phyloP scores from a whole-genome alignment of 2,888 invertebrate genomes.

The Leptopilina myrica region DNA sequence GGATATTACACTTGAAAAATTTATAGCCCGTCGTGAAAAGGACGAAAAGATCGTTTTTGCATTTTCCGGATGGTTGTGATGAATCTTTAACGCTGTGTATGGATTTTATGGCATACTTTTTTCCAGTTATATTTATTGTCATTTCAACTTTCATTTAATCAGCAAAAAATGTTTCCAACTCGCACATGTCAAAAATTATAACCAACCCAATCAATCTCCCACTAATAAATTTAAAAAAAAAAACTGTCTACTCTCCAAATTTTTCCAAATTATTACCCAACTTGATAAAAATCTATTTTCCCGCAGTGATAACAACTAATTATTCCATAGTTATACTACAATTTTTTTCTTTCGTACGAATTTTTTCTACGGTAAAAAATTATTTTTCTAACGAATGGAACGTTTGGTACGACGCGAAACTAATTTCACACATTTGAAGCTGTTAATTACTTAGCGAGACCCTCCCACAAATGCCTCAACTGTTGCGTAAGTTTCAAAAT shows the following conservation, averaged over 20 bases:
- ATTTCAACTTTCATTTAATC: conserved; percentile 31
- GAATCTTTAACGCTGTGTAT: conserved; percentile 39
- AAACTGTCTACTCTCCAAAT: too few relatives aligned
- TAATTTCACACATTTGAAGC: conserved; percentile 59
- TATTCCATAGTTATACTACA: too few relatives aligned
- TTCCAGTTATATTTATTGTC: conserved; percentile 18
- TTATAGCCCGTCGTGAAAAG: conserved; percentile 56
- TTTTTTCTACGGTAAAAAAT: neutral
- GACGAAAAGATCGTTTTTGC: conserved; percentile 56
- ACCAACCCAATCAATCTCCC: too few relatives aligned
- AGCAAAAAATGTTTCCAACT: conserved; percentile 16
- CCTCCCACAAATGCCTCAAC: conserved; percentile 3
- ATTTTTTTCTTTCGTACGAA: too few relatives aligned
- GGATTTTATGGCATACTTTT: conserved; percentile 35
- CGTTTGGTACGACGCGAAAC: conserved; percentile 50
- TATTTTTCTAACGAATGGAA: neutral
- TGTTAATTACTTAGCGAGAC: conserved; percentile 56
- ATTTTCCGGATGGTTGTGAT: conserved; percentile 45
- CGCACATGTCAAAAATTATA: too few relatives aligned
- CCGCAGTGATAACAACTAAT: too few relatives aligned
- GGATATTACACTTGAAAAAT: conserved; percentile 66
- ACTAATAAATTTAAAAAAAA: too few relatives aligned
- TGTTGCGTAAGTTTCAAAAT: conserved; percentile 30
- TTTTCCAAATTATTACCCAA: too few relatives aligned
- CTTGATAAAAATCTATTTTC: too few relatives aligned